phyloP scores from a whole-genome alignment of 2,113 vertebrate species.

The Lasiurus borealis region DNA sequence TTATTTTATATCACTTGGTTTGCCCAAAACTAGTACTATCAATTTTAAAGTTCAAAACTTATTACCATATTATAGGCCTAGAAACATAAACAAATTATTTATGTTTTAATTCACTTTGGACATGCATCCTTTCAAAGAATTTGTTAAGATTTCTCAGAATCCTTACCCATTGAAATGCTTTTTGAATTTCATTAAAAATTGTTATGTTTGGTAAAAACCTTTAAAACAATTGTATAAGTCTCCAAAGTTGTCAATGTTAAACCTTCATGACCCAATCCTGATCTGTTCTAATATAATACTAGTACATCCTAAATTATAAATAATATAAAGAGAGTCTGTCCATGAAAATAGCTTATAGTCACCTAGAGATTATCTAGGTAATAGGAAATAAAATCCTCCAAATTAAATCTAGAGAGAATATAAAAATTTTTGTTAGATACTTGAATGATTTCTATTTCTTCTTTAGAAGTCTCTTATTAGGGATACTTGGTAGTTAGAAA shows the following conservation, averaged over 20 bases:
- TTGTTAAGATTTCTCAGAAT: not conserved
- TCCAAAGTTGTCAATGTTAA: not conserved
- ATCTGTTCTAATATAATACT: not conserved
- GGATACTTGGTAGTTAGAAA: not conserved
- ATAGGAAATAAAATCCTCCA: not conserved
- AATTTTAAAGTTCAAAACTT: constrained; percentile 53
- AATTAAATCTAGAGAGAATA: constrained; percentile 43
- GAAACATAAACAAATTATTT: constrained; percentile 37
- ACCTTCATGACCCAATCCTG: not conserved
- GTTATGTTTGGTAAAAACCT: not conserved
- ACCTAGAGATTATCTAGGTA: not conserved
- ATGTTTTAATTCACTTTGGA: constrained; percentile 12
- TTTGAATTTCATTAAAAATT: constrained; percentile 24
- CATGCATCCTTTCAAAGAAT: constrained; percentile 49
- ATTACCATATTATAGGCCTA: not conserved
- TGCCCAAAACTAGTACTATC: not conserved
- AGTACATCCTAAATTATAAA: constrained; percentile 12
- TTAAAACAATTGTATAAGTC: not conserved
- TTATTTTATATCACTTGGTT: not conserved
- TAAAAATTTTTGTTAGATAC: constrained; percentile 1
- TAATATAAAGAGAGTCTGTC: not conserved
- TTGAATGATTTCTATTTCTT: not conserved
- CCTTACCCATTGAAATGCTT: not conserved
- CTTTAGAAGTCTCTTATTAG: not conserved
- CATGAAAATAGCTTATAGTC: constrained; percentile 24